Evolutionary conservation across 2,888 invertebrate genomes (phyloP), one percentile per base, ranked within the genome.

Genomic region (Clostera curtula): DNA sequence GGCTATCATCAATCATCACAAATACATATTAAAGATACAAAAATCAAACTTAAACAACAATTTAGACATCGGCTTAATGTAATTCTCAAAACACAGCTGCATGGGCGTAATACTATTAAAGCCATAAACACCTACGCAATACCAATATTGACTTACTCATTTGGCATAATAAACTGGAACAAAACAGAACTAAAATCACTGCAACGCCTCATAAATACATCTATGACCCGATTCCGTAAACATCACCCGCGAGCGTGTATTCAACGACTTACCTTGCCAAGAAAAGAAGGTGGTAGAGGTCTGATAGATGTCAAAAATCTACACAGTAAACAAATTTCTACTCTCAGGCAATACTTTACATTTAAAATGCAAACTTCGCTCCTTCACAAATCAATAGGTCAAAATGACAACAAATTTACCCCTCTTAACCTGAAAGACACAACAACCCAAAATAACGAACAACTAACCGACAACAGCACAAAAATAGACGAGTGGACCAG

Each of bases 151-250:
- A 27, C 24, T 1, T 29, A 34, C 10, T 34, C 26, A 3, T 24
- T 29, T 12, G 27, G 29, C 2, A 19, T 29, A 12, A 27, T 27
- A 5, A 19, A 24, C 7, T 33, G 25, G 25, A 22, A 22, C 4
- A 24, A 27, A 27, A 11, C 22, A 11, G 27, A 32, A n/a, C 5
- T 27, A 9, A 28, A 29, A 25, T 16, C 8, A 4, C 13, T 33
- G 6, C 32, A 33, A 14, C 23, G 23, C 5, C 20, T 16, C 13
- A 24, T 27, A 12, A 25, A 29, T 10, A 24, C 14, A 1, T 12
- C 24, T n/a, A 20, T 19, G 29, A 34, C 29, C 12, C 28, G 23
- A 33, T 19, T 15, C 11, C 21, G 25, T n/a, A 32, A 33, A 21
- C 24, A 35, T 7, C 20, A 20, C 6, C 20, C 20, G 6, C 5